Conservation (phyloP, 2,888 invertebrate genomes). For the Choreutis nemorana region DNA sequence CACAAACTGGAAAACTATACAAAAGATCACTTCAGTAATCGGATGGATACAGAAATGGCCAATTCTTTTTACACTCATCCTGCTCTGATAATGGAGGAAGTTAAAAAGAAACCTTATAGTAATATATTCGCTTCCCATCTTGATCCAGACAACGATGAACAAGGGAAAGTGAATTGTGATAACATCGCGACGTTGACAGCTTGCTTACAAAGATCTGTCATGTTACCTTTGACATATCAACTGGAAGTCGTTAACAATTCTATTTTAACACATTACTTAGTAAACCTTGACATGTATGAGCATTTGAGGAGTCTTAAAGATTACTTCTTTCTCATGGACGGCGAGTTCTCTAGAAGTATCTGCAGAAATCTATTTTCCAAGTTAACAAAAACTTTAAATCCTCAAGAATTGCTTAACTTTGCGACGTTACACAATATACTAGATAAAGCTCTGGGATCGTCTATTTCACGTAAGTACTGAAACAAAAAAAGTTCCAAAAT, state of each 20-base stretch:
- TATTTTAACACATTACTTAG: constrained; percentile 73
- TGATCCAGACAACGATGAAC: constrained; percentile 24
- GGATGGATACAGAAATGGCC: constrained; percentile 29
- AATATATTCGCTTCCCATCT: constrained; percentile 44
- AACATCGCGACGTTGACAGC: constrained; percentile 62
- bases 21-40: constrained; percentile 29
- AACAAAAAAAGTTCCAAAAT: no score
- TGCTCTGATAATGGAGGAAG: constrained; percentile 42
- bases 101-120: constrained; percentile 43
- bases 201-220: constrained; percentile 72
- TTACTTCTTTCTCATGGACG: constrained; percentile 81
- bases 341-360: constrained; percentile 78
- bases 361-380: constrained; percentile 74
- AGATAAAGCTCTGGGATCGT: constrained; percentile 73
- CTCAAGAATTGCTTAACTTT: constrained; percentile 73
- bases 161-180: constrained; percentile 32
- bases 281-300: constrained; percentile 71
- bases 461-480: constrained; percentile 65
- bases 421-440: constrained; percentile 74
- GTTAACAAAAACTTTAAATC: constrained; percentile 70
- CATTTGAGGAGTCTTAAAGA: constrained; percentile 78
- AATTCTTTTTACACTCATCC: constrained; percentile 45
- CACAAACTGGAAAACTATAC: constrained; percentile 29
- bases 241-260: constrained; percentile 76
- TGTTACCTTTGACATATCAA: constrained; percentile 73